Percentiles rank a stretch among this genome's conserved stretches.
Evolutionary conservation across 1,140 invertebrate species (phyloP).

Genomic region (Leptopilina boulardi): DNA sequence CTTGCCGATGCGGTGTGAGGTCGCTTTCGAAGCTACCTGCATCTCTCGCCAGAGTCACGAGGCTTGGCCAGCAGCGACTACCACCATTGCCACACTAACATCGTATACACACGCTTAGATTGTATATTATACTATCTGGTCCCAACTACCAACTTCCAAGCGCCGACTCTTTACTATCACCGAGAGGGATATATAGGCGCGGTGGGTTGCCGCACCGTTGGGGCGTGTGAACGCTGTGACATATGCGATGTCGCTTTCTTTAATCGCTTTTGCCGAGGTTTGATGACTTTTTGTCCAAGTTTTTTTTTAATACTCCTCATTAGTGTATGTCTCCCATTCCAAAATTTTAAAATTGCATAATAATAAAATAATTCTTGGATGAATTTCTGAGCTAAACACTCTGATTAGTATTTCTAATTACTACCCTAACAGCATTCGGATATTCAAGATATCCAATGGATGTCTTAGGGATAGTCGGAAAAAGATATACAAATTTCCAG

Average conservation of each 20-base stretch:
- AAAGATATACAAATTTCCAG: too few relatives aligned
- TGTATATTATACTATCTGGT: slow-evolving; percentile 41
- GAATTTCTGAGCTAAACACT: too few relatives aligned
- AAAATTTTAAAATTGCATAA: not conserved
- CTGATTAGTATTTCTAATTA: too few relatives aligned
- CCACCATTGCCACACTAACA: not conserved
- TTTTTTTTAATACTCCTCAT: not conserved
- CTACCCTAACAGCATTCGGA: too few relatives aligned
- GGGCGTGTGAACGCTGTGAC: slow-evolving; percentile 76
- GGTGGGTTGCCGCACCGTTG: slow-evolving; percentile 67
- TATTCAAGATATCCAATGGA: too few relatives aligned
- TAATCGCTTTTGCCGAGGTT: slow-evolving; percentile 65
- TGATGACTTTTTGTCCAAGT: slow-evolving; percentile 36
- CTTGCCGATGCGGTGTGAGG: slow-evolving; percentile 49
- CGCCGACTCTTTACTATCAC: slow-evolving; percentile 55
- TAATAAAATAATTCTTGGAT: too few relatives aligned
- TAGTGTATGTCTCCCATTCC: not conserved
- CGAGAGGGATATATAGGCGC: slow-evolving; percentile 63
- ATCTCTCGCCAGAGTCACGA: slow-evolving; percentile 51
- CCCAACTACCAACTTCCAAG: slow-evolving; percentile 53
- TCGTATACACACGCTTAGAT: slow-evolving; percentile 4
- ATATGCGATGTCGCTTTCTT: slow-evolving; percentile 76
- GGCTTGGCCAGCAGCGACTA: slow-evolving; percentile 37
- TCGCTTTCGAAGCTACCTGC: slow-evolving; percentile 57
- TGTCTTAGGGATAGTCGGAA: too few relatives aligned